Base-by-base conservation (phyloP, 2,888 invertebrate genomes). In the Nomada ruficornis region DNA sequence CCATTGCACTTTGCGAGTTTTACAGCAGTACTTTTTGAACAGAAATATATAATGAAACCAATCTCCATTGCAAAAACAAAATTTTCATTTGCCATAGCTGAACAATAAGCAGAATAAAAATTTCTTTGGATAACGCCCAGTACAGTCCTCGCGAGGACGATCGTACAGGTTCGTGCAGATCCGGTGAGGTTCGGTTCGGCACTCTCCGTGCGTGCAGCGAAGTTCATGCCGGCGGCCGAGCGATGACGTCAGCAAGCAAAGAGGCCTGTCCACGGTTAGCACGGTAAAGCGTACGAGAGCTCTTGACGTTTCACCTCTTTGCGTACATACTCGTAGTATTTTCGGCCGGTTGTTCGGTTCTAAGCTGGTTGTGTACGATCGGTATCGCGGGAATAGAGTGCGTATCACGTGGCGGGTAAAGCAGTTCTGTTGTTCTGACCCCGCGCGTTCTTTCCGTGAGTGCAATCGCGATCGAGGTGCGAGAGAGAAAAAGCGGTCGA, bases 201-300 rank as follows among this genome's bases (percentile, higher is more conserved):
- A 64, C 64, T 68, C 77, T 80, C 78, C 73, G 83, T 86, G 75
- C 85, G 72, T 84, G 78, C 80, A 83, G 80, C 86, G 80, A 88
- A 76, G 83, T 86, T 86, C 87, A 86, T 82, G 88, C 85, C 89
- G 88, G 76, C 88, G 83, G 83, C 78, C 84, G 83, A 83, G 74
- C 85, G 88, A 68, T 88, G 88, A 88, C 88, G 88, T 88, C 88
- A 88, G 77, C 88, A 84, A 50, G 73, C 77, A 83, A 83, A 84
- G 84, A 87, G 87, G 83, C 80, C 87, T 77, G 87, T 84, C 77
- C 82, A 87, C 84, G 78, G 83, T 65, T 73, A 81, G 82, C 80
- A 70, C 74, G 71, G 86, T 75, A 75, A 80, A 71, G 60, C 63
- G 63, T 73, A 77, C 72, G 54, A 68, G 72, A 26, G 78, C 70